Conservation (phyloP, 1,140 invertebrate genomes). For the Kradibia gibbosae region DNA sequence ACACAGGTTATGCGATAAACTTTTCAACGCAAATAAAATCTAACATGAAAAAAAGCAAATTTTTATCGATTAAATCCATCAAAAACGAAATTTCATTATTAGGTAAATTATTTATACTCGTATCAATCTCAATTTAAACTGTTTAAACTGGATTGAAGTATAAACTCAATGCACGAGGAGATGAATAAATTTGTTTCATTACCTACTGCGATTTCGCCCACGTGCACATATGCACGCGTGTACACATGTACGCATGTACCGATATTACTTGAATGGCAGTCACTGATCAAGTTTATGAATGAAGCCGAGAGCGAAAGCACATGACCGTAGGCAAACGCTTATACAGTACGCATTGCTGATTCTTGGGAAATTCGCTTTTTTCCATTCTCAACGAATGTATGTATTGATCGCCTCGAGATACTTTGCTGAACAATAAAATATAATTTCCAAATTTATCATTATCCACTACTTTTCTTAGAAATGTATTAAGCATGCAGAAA, state of each 20-base stretch:
- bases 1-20: no score
- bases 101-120: background rate
- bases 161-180: conserved; percentile 16
- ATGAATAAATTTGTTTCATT: conserved; percentile 34
- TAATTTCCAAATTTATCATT: background rate
- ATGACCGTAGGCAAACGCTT: background rate
- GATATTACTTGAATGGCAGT: conserved; percentile 10
- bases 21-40: no score
- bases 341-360: background rate
- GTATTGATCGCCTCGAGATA: background rate
- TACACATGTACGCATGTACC: background rate
- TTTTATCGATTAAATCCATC: background rate
- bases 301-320: conserved; percentile 10
- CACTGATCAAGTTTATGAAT: conserved; percentile 12
- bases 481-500: background rate
- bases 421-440: background rate
- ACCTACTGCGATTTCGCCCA: conserved; percentile 20
- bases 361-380: conserved; percentile 12
- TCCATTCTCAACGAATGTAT: background rate
- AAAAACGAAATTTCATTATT: background rate
- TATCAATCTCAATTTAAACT: background rate
- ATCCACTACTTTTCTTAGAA: background rate
- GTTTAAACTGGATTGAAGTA: background rate
- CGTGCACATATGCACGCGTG: background rate
- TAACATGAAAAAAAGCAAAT: background rate